Percentiles rank a stretch among this genome's conserved stretches.
These are phyloP conservation scores for Cromileptes altivelis DNA, from an alignment of 2,113 vertebrate genomes.

Conservation along the genomic window DNA sequence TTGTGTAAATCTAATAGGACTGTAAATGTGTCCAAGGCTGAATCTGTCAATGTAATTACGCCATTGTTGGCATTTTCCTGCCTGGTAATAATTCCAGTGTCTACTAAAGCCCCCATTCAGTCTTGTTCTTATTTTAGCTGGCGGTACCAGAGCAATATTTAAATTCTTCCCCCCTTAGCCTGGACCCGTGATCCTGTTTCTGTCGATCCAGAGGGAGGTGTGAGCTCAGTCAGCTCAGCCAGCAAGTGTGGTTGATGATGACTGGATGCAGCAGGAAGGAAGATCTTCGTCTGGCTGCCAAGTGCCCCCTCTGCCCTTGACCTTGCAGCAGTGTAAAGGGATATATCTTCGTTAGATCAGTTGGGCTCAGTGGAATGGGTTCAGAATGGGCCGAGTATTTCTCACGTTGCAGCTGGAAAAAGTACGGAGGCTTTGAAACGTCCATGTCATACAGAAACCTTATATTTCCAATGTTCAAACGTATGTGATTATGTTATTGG, in stretches of 20 bases:
- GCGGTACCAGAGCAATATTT: conserved; percentile 12
- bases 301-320: conserved; percentile 61
- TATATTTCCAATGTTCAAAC: background rate
- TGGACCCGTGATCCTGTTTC: conserved; percentile 56
- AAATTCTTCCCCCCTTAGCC: conserved; percentile 16
- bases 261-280: conserved; percentile 30
- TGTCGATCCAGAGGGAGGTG: conserved; percentile 64
- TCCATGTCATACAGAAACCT: background rate
- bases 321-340: conserved; percentile 44
- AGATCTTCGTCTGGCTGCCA: conserved; percentile 44
- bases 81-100: background rate
- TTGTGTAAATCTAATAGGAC: background rate
- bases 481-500: background rate
- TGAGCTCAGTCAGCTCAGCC: conserved; percentile 32
- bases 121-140: conserved; percentile 34
- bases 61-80: conserved; percentile 20
- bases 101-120: background rate
- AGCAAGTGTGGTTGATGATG: conserved; percentile 24
- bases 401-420: background rate
- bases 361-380: conserved; percentile 23
- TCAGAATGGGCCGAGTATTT: conserved; percentile 4
- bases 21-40: background rate
- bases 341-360: conserved; percentile 39
- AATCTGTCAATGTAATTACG: conserved; percentile 37
- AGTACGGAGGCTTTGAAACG: background rate